Base-by-base conservation (phyloP, 1,140 invertebrate species). In the Cyrtorhinus lividipennis region DNA sequence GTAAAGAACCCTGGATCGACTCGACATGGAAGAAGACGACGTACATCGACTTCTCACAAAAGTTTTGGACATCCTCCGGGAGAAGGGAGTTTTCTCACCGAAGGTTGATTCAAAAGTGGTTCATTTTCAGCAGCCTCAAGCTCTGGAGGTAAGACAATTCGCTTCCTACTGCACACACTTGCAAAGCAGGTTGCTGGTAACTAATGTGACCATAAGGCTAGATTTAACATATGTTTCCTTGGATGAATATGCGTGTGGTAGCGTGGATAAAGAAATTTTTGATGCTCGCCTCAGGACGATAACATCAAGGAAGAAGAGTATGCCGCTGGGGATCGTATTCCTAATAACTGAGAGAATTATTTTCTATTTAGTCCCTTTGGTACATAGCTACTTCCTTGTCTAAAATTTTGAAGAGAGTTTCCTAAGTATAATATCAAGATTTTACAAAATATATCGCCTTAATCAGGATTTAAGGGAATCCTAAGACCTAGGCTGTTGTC, bases 91-190 rank as follows among this genome's bases (percentile, higher is more conserved):
- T 13, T 18, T 62, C 24, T 38, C 44, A 24, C 23, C 61, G n/a
- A 25, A 23, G 0, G 62, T 62, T 1, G 24, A 69, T 25, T 45
- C 69, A n/a, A 70, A 70, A 3, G 71, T 78, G 2, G 60, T 76
- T 1, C 61, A 70, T 18, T 78, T 76, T 63, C 56, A 70, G 12
- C 73, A 77, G 67, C 76, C 76, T 0, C 24, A 69, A 1, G 66
- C 74, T 59, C 68, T 77, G 1, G 66, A 73, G 69, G 76, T 76
- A 59, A 69, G n/a, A n/a, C n/a, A n/a, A n/a, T n/a, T n/a, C n/a
- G n/a, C n/a, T n/a, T n/a, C n/a, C n/a, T n/a, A n/a, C n/a, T 69
- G 62, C 58, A 18, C 38, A n/a, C 15, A 20, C 18, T 22, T 63
- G 10, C 5, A 10, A 1, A 22, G 5, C n/a, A 22, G 53, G 12